A percentile compares a stretch with the other conserved stretches of the same genome.
Evolutionary conservation across 2,113 vertebrate species (phyloP).

Genomic region (Dermatemys mawii): DNA sequence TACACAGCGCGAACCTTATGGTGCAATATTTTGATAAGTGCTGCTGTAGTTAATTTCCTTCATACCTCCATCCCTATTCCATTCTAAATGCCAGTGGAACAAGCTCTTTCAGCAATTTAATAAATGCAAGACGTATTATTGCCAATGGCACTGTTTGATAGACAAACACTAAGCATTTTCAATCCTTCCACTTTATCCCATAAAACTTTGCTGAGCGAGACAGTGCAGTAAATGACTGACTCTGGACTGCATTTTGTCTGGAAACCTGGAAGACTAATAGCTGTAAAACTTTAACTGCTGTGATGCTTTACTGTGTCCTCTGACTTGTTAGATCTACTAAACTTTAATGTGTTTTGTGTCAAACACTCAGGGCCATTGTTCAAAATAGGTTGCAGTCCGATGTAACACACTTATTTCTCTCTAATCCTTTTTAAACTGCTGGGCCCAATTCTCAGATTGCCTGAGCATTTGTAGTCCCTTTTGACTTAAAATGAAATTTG

Average conservation of each 20-base stretch:
- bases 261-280: accelerated
- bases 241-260: background rate
- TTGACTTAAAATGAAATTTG: too few species aligned
- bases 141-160: background rate
- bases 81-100: background rate
- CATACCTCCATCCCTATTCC: background rate
- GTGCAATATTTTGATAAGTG: background rate
- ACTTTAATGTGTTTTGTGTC: background rate
- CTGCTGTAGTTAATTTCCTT: background rate
- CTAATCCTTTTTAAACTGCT: background rate
- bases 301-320: background rate
- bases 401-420: background rate
- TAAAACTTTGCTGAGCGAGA: background rate
- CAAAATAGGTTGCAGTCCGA: background rate
- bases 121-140: background rate
- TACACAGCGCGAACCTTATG: background rate
- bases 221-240: background rate
- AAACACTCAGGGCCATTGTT: background rate
- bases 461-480: background rate
- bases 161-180: background rate
- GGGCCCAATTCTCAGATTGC: background rate
- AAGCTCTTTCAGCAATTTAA: background rate
- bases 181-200: background rate
- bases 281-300: background rate
- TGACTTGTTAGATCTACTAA: background rate